A percentile compares a stretch with the other conserved stretches of the same genome.
phyloP scores from a whole-genome alignment of 2,797 vertebrate genomes.

The Naso thynnoides region DNA sequence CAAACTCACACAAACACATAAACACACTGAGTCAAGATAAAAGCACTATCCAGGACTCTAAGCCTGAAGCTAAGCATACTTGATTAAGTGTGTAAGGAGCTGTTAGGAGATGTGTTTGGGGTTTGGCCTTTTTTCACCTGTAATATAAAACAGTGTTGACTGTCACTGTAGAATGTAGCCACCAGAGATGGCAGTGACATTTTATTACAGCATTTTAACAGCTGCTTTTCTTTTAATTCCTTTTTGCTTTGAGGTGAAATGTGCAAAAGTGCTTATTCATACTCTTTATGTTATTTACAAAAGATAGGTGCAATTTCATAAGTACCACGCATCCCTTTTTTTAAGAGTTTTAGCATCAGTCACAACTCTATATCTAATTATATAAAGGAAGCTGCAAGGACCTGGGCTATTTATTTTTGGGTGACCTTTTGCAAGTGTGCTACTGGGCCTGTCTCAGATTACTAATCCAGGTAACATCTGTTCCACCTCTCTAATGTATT shows the following conservation, averaged over 20 bases:
- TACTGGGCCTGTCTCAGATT: neutral
- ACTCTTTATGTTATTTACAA: neutral
- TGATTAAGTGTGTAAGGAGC: conserved; percentile 69
- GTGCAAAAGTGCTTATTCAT: neutral
- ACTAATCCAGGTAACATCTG: neutral
- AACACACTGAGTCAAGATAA: conserved; percentile 59
- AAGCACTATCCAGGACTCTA: conserved; percentile 52
- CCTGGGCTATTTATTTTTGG: neutral
- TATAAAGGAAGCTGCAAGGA: neutral
- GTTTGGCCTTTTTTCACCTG: conserved; percentile 31
- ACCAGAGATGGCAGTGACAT: conserved; percentile 5
- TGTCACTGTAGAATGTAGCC: conserved; percentile 11
- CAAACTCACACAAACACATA: conserved; percentile 37
- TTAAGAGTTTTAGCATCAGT: neutral
- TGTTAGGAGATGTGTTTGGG: conserved; percentile 46
- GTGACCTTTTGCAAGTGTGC: neutral
- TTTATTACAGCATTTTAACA: neutral
- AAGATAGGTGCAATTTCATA: neutral
- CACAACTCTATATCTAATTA: neutral
- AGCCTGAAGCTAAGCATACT: conserved; percentile 62
- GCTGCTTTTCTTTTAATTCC: neutral
- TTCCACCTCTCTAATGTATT: neutral
- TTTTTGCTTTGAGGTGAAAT: neutral
- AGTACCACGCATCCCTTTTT: neutral
- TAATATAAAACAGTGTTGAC: conserved; percentile 30